A percentile compares a stretch with the other conserved stretches of the same genome.
Evolutionary conservation across 1,140 invertebrate species (phyloP).

Genomic region (Drosophila santomea): DNA sequence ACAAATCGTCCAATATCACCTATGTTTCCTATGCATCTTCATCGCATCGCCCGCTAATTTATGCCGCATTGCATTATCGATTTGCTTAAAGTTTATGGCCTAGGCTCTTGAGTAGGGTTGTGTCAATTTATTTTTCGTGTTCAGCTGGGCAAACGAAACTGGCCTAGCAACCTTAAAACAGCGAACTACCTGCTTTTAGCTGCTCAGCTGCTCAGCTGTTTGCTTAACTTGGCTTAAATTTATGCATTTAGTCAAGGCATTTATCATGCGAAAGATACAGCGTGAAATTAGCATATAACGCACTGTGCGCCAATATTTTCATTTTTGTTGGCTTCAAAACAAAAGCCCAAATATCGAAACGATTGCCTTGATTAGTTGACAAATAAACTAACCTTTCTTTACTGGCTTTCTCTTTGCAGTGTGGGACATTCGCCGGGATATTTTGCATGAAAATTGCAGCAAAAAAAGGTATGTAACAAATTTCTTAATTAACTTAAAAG

Average conservation of each 20-base stretch:
- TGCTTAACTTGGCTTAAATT: conserved; percentile 45
- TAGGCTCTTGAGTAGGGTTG: conserved; percentile 12
- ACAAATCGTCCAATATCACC: not conserved
- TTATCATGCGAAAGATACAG: conserved; percentile 57
- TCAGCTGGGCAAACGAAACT: conserved; percentile 48
- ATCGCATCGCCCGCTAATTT: conserved; percentile 50
- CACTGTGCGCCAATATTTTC: conserved; percentile 59
- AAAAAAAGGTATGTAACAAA: conserved; percentile 65
- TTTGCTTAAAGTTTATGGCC: conserved; percentile 43
- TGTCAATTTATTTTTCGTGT: conserved; percentile 11
- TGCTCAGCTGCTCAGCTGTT: conserved; percentile 30
- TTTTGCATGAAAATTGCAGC: conserved; percentile 74
- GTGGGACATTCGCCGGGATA: conserved; percentile 1
- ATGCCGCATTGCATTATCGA: conserved; percentile 50
- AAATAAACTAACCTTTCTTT: conserved; percentile 43
- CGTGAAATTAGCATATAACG: conserved; percentile 46
- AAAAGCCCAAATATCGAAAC: conserved; percentile 26
- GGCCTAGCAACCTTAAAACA: conserved; percentile 38
- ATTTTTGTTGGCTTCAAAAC: conserved; percentile 10
- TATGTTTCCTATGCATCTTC: conserved; percentile 7
- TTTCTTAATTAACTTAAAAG: conserved; percentile 50
- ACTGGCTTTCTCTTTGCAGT: conserved; percentile 69
- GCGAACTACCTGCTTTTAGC: conserved; percentile 39
- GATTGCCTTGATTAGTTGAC: conserved; percentile 50
- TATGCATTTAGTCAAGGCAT: conserved; percentile 56